phyloP scores from a whole-genome alignment of 2,888 invertebrate genomes.

The Drosophila infuscata region DNA sequence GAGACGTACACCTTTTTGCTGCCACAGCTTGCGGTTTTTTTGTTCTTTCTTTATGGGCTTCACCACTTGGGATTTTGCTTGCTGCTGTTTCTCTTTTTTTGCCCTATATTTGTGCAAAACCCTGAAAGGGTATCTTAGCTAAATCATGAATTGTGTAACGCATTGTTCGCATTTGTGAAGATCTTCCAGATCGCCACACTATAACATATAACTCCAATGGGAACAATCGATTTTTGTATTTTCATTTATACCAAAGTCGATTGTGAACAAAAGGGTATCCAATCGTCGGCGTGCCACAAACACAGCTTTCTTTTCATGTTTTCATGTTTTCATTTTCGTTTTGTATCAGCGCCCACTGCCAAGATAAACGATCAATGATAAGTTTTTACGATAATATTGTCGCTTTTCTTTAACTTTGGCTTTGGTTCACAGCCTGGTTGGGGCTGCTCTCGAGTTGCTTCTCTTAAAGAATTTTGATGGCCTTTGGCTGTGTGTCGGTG shows the following conservation, averaged over 20 bases:
- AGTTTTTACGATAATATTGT: conserved; percentile 61
- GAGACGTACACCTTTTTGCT: conserved; percentile 68
- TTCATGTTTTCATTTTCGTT: neutral
- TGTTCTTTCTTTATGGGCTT: conserved; percentile 34
- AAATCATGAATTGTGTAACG: neutral
- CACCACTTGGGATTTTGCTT: conserved; percentile 41
- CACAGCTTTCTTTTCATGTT: neutral
- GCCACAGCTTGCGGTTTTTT: conserved; percentile 61
- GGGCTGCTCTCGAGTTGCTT: neutral
- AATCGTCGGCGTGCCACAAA: neutral
- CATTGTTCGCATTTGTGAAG: neutral
- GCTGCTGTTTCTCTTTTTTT: conserved; percentile 16
- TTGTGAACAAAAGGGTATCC: neutral
- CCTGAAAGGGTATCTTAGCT: neutral
- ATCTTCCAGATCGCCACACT: neutral
- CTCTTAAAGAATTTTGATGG: neutral
- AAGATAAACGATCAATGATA: conserved; percentile 74
- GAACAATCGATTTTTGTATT: neutral
- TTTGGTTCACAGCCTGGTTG: neutral
- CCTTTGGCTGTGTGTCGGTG: neutral
- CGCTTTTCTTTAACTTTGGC: conserved; percentile 19
- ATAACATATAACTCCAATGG: neutral
- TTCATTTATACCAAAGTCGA: neutral
- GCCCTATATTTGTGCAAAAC: neutral
- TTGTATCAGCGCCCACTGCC: conserved; percentile 8